Evolutionary conservation across 1,140 invertebrate genomes (phyloP), one percentile per base, ranked within the genome.

Genomic region (Camponotus vicinus): DNA sequence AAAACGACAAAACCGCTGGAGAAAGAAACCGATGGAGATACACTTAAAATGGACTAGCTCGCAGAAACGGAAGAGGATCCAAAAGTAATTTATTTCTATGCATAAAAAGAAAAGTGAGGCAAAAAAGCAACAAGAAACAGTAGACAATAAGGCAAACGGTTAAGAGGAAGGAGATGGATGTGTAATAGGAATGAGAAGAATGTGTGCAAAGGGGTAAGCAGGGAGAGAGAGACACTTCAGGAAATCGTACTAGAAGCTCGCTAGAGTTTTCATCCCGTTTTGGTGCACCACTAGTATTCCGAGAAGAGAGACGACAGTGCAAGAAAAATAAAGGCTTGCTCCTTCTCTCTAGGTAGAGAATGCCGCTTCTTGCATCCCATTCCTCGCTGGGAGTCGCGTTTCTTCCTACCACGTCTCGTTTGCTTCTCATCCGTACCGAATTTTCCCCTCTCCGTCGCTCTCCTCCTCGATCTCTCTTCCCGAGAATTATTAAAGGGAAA

Each of bases 171-270:
- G 70, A 78, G 59, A 67, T 66, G 57, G 57, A 77, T 42, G 64
- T 71, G 55, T 34, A 57, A 66, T 5, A 57, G 59, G 9, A 52
- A 70, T 5, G 61, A n/a, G 63, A 42, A 52, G 67, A 64, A 61
- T 57, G 75, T 37, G 70, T 78, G 79, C 42, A 80, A 85, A 78
- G 82, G 78, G 85, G 57, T 49, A 76, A 85, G 59, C 66, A 77
- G 85, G 67, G 49, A 45, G 85, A 78, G 77, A 45, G 85, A 79
- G 77, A 90, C 83, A 85, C 85, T 91, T 55, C 70, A 89, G 83
- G 85, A 91, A 91, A 91, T 91, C 82, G 90, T 89, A 83, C 89
- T 85, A 84, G 69, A 75, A 89, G 71, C 90, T 91, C 87, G 86
- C 85, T 42, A n/a, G 80, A 73, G 70, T 79, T 91, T 86, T 80